Conservation (phyloP, 2,888 invertebrate genomes). For the Iphiclides podalirius region DNA sequence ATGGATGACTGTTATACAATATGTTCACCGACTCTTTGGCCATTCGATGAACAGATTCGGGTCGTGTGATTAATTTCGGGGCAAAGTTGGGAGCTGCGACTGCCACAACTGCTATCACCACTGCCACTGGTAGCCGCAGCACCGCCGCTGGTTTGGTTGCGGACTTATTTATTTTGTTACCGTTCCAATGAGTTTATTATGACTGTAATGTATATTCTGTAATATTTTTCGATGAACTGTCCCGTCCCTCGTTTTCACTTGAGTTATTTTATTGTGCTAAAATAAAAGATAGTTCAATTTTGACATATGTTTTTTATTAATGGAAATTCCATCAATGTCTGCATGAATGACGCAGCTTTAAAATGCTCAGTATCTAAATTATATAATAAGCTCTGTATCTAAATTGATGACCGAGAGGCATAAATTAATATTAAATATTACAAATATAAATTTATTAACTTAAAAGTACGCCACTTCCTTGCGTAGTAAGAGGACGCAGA, state of each 20-base stretch:
- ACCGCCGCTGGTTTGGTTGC: slow-evolving; percentile 1
- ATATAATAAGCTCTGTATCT: no score
- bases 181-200: slow-evolving; percentile 26
- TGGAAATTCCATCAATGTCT: background rate
- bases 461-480: no score
- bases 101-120: background rate
- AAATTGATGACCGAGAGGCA: no score
- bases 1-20: background rate
- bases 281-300: slow-evolving; percentile 54
- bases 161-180: slow-evolving; percentile 22
- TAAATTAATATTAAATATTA: no score
- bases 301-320: slow-evolving; percentile 26
- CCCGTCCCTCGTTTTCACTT: slow-evolving; percentile 72
- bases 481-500: no score
- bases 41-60: background rate
- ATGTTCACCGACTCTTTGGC: background rate
- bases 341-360: background rate
- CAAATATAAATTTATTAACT: no score
- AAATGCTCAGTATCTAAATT: no score
- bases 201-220: slow-evolving; percentile 35
- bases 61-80: background rate
- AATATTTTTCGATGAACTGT: slow-evolving; percentile 58
- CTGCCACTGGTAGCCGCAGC: background rate
- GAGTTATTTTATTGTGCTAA: slow-evolving; percentile 53
- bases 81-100: background rate